These are phyloP conservation scores for Heliconius charithonia DNA, from an alignment of 2,888 invertebrate genomes.

Conservation along the genomic window DNA sequence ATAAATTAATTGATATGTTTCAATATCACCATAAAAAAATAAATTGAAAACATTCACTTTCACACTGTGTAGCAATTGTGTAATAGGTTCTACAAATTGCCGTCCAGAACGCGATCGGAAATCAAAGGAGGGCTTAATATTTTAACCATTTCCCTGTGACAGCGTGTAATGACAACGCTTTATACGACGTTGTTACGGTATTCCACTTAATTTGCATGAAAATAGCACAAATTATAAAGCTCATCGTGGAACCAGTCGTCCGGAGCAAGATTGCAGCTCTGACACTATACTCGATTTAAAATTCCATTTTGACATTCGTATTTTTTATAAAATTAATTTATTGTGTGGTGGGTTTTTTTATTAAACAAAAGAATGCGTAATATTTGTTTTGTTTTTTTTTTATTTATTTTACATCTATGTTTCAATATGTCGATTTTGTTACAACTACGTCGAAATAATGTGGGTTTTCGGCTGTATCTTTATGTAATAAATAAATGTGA, in stretches of 20 bases:
- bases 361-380: no score
- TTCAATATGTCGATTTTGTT: background rate
- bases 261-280: conserved; percentile 56
- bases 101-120: conserved; percentile 7
- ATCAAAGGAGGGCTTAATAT: conserved; percentile 18
- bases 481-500: background rate
- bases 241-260: conserved; percentile 58
- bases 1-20: background rate
- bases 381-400: background rate
- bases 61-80: background rate
- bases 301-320: conserved; percentile 30
- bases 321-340: conserved; percentile 22
- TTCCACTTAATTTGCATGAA: conserved; percentile 50
- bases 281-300: conserved; percentile 44
- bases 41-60: background rate
- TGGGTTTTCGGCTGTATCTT: no score
- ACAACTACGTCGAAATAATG: background rate
- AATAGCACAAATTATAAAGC: conserved; percentile 59
- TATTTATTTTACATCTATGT: background rate
- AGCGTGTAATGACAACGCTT: conserved; percentile 40
- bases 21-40: background rate
- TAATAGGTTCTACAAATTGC: conserved; percentile 19
- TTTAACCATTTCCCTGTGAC: conserved; percentile 33
- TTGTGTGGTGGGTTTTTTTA: background rate
- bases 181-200: conserved; percentile 36